Evolutionary conservation across 2,888 invertebrate genomes (phyloP).

Genomic region (Octonoba sinensis): DNA sequence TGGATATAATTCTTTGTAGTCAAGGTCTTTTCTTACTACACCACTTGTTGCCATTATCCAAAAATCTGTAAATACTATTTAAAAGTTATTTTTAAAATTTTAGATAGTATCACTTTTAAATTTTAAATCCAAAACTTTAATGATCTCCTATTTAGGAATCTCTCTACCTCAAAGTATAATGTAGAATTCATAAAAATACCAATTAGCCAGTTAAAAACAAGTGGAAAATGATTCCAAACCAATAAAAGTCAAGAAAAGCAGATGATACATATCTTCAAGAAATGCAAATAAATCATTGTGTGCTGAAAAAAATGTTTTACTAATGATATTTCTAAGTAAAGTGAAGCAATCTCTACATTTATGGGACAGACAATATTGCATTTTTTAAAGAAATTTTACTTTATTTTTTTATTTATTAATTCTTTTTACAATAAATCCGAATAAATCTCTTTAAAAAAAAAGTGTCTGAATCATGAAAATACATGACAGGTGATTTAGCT

Average conservation of each 20-base stretch:
- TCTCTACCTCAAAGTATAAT: not conserved
- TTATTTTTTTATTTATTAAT: not conserved
- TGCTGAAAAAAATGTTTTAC: no score
- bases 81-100: slow-evolving; percentile 1
- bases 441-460: not conserved
- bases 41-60: not conserved
- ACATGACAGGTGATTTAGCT: no score
- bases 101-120: not conserved
- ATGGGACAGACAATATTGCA: not conserved
- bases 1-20: not conserved
- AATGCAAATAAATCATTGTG: no score
- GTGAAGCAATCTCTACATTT: not conserved
- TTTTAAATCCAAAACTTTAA: slow-evolving; percentile 10
- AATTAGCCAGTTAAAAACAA: slow-evolving; percentile 6
- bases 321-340: slow-evolving; percentile 1
- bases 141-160: not conserved
- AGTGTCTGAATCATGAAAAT: no score
- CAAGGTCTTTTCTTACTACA: slow-evolving; percentile 2
- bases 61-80: not conserved
- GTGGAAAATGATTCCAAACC: not conserved
- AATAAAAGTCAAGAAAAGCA: not conserved
- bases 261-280: not conserved
- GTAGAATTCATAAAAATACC: not conserved
- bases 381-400: not conserved
- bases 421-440: not conserved